Evolutionary conservation across 2,888 invertebrate genomes (phyloP).

Genomic region (Heliconius erato): DNA sequence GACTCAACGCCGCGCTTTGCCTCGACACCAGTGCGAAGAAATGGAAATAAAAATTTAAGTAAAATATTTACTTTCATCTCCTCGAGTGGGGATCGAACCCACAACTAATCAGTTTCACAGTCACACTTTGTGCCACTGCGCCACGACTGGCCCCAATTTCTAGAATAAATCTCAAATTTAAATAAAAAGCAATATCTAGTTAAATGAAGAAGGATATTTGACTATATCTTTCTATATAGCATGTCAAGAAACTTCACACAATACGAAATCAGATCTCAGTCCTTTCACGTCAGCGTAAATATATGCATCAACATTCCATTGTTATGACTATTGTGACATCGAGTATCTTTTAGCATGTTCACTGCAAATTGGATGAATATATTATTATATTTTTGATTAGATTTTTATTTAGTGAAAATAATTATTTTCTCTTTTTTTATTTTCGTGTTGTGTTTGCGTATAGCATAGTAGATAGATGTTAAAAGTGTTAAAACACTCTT

Average conservation of each 20-base stretch:
- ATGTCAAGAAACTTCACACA: conserved; percentile 28
- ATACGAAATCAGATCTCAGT: conserved; percentile 32
- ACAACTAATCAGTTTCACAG: too few species aligned
- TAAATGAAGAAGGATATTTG: background rate
- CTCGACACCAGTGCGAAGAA: too few species aligned
- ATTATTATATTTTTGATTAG: background rate
- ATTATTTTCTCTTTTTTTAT: too few species aligned
- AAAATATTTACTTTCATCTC: too few species aligned
- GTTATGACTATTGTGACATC: conserved; percentile 34
- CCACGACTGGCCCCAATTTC: background rate
- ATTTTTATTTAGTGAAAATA: background rate
- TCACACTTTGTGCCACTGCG: too few species aligned
- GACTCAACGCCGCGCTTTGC: too few species aligned
- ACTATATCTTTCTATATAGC: background rate
- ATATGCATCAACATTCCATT: conserved; percentile 33
- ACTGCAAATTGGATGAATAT: conserved; percentile 26
- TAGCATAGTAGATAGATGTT: too few species aligned
- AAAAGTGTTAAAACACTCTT: too few species aligned
- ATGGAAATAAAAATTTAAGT: too few species aligned
- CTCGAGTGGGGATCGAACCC: too few species aligned
- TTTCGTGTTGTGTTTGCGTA: too few species aligned
- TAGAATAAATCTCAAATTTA: background rate
- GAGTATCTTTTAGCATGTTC: conserved; percentile 32
- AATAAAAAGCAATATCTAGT: background rate
- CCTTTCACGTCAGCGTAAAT: conserved; percentile 23